Base-by-base conservation (phyloP, 2,797 vertebrate genomes). In the Notoglanidium macrostoma region DNA sequence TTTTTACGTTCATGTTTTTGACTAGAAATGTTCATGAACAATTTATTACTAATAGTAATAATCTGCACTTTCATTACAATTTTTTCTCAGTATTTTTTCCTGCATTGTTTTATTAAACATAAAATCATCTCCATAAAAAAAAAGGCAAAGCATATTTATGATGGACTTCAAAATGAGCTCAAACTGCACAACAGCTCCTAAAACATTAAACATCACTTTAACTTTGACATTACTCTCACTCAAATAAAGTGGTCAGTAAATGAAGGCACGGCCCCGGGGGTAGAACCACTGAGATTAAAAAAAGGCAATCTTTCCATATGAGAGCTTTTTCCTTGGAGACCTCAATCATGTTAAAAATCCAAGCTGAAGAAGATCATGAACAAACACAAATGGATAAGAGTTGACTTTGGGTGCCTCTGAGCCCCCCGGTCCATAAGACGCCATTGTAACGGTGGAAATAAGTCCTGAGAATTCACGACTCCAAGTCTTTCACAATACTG, bases 341-440 rank as follows among this genome's bases (percentile, higher is more conserved):
- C 46, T 81, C 82, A 90, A 67, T 90, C 90, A 91, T 85, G 89
- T 91, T 85, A 86, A 80, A 91, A 91, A 89, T 90, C 87, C 84
- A 79, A 63, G 89, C 79, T 78, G n/a, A 67, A 90, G 88, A 86
- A 90, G 78, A 76, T 88, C 85, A 74, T 68, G 78, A 80, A 82
- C 72, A 87, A 78, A 21, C 74, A 85, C 86, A 79, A 88, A 85
- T 80, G 87, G 85, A 90, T 88, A 91, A 91, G 88, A 91, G 89
- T 90, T 89, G 89, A 91, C 90, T 90, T 89, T 89, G 86, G 87
- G 86, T 70, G 87, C 81, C 90, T 73, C 83, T 46, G 74, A 84
- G 87, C 61, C 61, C 40, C 68, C 84, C 68, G 67, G 46, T 63
- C 81, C 77, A 73, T 86, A 74, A 86, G 87, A 90, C 67, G 35